phyloP scores from a whole-genome alignment of 2,797 vertebrate species.

The Chrysolophus pictus region DNA sequence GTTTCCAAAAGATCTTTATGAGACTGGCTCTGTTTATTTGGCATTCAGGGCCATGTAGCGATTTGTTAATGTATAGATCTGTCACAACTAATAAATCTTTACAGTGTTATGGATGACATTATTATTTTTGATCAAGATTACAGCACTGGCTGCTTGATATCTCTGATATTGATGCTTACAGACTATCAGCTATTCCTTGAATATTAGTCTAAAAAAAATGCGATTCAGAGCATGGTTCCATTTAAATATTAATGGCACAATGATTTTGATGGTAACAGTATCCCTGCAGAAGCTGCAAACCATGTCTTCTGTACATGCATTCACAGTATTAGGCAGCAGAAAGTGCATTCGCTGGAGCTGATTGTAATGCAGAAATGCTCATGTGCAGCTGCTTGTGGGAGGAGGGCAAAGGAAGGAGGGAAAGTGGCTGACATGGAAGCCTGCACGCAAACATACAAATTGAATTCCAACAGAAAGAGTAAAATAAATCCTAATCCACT shows the following conservation, averaged over 20 bases:
- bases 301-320: background rate
- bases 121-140: slow-evolving; percentile 78
- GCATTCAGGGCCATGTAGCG: slow-evolving; percentile 39
- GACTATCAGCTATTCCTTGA: slow-evolving; percentile 15
- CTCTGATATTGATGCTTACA: slow-evolving; percentile 44
- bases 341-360: background rate
- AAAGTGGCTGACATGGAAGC: background rate
- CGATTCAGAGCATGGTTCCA: slow-evolving; percentile 48
- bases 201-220: slow-evolving; percentile 30
- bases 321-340: slow-evolving; percentile 33
- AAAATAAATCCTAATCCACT: background rate
- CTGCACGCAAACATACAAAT: background rate
- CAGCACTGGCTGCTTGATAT: slow-evolving; percentile 27
- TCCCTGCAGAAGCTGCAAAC: background rate
- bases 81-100: slow-evolving; percentile 73
- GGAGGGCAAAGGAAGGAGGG: background rate
- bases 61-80: slow-evolving; percentile 72
- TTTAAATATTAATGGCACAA: slow-evolving; percentile 70
- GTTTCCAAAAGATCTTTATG: background rate
- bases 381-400: background rate
- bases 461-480: background rate
- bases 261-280: slow-evolving; percentile 38
- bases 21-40: slow-evolving; percentile 11
- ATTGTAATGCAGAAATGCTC: background rate
- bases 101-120: slow-evolving; percentile 69